Conservation (phyloP, 2,888 invertebrate species). For the Hypolimnas misippus region DNA sequence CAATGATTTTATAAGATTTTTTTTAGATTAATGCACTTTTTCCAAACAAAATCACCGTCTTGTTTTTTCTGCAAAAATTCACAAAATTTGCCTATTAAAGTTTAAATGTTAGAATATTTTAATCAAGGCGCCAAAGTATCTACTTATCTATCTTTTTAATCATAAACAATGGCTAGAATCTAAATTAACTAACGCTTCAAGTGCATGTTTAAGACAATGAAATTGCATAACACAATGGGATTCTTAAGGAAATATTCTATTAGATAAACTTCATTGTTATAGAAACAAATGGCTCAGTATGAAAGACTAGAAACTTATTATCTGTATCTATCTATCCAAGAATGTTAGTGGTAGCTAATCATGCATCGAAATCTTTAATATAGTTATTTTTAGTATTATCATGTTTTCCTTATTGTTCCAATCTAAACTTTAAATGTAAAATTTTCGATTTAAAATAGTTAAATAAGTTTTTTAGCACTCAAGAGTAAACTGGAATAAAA, state of each 20-base stretch:
- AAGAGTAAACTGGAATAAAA: constrained; percentile 7
- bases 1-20: no score
- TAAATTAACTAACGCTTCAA: constrained; percentile 12
- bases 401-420: not conserved
- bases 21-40: no score
- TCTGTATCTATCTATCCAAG: no score
- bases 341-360: not conserved
- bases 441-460: not conserved
- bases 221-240: constrained; percentile 36
- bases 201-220: constrained; percentile 31
- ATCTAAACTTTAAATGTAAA: not conserved
- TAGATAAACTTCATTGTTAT: constrained; percentile 40
- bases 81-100: not conserved
- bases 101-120: no score
- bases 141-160: not conserved
- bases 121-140: not conserved
- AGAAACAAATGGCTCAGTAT: constrained; percentile 27
- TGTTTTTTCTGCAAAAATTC: no score
- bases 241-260: constrained; percentile 32
- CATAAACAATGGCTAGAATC: not conserved
- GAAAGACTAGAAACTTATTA: constrained; percentile 12
- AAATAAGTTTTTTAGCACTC: no score
- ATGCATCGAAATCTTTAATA: not conserved
- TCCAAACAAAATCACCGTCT: no score
- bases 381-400: not conserved